Conservation (phyloP, 2,797 vertebrate genomes). For the Sebastes nivosus region DNA sequence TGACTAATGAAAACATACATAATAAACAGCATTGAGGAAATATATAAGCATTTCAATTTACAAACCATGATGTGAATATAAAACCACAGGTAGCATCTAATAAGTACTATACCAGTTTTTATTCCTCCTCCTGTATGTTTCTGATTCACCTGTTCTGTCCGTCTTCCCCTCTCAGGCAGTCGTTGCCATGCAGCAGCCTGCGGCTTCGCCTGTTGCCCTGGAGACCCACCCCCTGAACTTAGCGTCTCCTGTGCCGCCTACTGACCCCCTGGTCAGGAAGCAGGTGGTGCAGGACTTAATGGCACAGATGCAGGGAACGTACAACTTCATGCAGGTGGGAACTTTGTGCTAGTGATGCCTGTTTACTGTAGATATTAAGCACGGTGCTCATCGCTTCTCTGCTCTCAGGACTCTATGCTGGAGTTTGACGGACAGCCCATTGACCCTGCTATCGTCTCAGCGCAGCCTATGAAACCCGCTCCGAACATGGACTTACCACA, state of each 20-base stretch:
- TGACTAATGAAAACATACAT: not conserved
- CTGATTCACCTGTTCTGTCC: not conserved
- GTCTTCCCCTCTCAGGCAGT: conserved; percentile 80
- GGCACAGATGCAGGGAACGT: conserved; percentile 98
- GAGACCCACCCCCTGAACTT: conserved; percentile 87
- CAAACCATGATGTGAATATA: not conserved
- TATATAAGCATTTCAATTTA: not conserved
- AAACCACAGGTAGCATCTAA: not conserved
- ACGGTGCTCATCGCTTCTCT: not conserved
- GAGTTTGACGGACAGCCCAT: conserved; percentile 95
- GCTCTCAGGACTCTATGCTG: conserved; percentile 93
- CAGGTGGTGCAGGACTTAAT: conserved; percentile 97
- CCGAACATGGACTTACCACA: conserved; percentile 92
- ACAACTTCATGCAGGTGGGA: conserved; percentile 97
- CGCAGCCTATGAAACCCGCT: conserved; percentile 94
- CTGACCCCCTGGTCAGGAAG: conserved; percentile 91
- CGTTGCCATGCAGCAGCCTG: conserved; percentile 84
- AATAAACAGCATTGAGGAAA: not conserved
- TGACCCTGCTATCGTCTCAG: conserved; percentile 96
- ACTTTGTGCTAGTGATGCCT: not conserved
- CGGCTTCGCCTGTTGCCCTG: conserved; percentile 80
- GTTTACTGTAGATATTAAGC: not conserved
- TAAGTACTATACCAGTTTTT: not conserved
- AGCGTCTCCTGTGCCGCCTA: conserved; percentile 84
- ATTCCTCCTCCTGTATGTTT: not conserved